Evolutionary conservation across 1,140 invertebrate species (phyloP), one percentile per base, ranked within the genome.

Genomic region (Penaeus vannamei): DNA sequence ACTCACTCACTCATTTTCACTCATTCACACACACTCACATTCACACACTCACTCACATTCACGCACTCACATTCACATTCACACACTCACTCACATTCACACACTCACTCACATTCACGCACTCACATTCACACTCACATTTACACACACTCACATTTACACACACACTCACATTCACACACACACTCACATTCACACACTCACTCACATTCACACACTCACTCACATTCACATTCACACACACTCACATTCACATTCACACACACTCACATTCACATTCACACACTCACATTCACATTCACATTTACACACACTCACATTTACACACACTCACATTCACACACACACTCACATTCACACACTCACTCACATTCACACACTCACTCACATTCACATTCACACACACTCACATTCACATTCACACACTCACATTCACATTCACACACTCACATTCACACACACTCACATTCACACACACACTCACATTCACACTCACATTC

Each of bases 361-460:
- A 0, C 42, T 26, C 42, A 20, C 72, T 2, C 20, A 12, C n/a
- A n/a, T n/a, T n/a, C n/a, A 36, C 36, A 36, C 5, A 5, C 46
- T 5, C 46, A 12, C 46, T 5, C 46, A 12, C 46, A 12, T 8
- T 5, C 2, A 12, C 46, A 1, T 8, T 5, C 46, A 1, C 36
- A 5, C n/a, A 2, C 0, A 1, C n/a, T 32, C 20, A 29, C 22
- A 0, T 4, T 12, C 5, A 7, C 1, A 1, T n/a, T n/a, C n/a
- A n/a, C n/a, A n/a, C n/a, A n/a, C n/a, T n/a, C n/a, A n/a, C n/a
- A n/a, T n/a, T n/a, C n/a, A n/a, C n/a, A n/a, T n/a, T n/a, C n/a
- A n/a, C n/a, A n/a, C n/a, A n/a, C n/a, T n/a, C n/a, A n/a, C 32
- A n/a, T 72, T 22, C 32, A 29, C 32, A 12, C 32, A n/a, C 5